Base-by-base conservation (phyloP, 2,888 invertebrate species). In the Morpho deidamia region DNA sequence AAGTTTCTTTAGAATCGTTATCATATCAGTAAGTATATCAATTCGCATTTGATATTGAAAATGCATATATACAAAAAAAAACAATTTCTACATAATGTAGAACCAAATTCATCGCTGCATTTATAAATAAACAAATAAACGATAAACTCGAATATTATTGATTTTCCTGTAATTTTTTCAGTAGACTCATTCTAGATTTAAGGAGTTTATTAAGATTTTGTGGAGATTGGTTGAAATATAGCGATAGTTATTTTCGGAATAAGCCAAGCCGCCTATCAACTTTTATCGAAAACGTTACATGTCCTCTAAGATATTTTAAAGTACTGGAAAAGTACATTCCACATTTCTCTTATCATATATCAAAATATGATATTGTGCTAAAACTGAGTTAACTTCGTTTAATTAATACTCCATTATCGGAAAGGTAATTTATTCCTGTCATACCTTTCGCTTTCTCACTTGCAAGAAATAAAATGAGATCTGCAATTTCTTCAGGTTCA, bases 381-480 rank as follows among this genome's bases (percentile, higher is more conserved):
- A 5, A 23, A 23, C 5, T 23, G 23, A 23, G 23, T 46, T 46
- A 46, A 7, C 37, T 14, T 7, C 47, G 47, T 11, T 47, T 47
- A 3, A 47, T 47, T 7, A 64, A 41, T 44, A 51, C 54, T 12
- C 71, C 71, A 48, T 68, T 66, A 41, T 70, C 68, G 14, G 50
- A 47, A 0, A 66, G 59, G 53, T 58, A 66, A 10, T 59, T 53
- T 0, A 67, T 64, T 11, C 70, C 70, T 10, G 71, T 72, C 8
- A 71, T 63, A 10, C 64, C 61, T 39, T 54, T 66, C 7, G 68
- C 62, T 51, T 67, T 71, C 11, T 70, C 68, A 39, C 68, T 66
- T 1, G 70, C 66, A 9, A 71, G 45, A 45, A 61, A 72, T 7
- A 68, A 23, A 1, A 67, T 57, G 11, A 72, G 37, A 10, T 72